Evolutionary conservation across 2,797 vertebrate species (phyloP).

Genomic region (Amblyraja radiata): DNA sequence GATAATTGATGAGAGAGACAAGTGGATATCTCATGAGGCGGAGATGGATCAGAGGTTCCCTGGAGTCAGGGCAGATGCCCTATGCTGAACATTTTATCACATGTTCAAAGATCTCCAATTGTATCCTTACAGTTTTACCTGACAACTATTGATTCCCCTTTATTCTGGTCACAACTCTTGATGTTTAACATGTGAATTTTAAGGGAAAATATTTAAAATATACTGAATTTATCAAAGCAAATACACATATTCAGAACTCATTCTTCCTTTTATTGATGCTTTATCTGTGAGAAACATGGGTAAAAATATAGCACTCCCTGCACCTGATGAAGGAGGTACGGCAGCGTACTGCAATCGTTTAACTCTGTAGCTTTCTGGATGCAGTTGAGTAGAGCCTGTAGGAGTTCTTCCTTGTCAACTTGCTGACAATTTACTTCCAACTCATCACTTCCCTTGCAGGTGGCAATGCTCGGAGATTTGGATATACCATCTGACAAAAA

Average conservation of each 20-base stretch:
- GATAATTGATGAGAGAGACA: too few relatives aligned
- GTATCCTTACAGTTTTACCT: too few relatives aligned
- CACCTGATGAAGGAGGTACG: conserved; percentile 89
- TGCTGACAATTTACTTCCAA: conserved; percentile 45
- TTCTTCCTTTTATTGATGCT: neutral
- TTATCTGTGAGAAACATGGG: too few relatives aligned
- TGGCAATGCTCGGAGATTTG: neutral
- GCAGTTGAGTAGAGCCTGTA: conserved; percentile 58
- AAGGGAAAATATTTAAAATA: too few relatives aligned
- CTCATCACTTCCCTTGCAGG: conserved; percentile 33
- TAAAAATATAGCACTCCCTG: neutral
- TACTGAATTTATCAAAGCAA: neutral
- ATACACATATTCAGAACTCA: neutral
- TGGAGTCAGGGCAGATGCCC: too few relatives aligned
- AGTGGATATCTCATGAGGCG: too few relatives aligned
- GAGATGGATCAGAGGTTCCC: too few relatives aligned
- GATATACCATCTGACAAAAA: neutral
- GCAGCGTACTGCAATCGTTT: conserved; percentile 62
- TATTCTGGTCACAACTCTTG: too few relatives aligned
- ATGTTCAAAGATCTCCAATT: too few relatives aligned
- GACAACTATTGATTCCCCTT: too few relatives aligned
- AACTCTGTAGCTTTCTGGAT: conserved; percentile 57
- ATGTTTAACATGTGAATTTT: neutral
- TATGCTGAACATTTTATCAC: too few relatives aligned
- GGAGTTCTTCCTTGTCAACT: conserved; percentile 43